Conservation (phyloP, 2,888 invertebrate species). For the Amblyteles armatorius region DNA sequence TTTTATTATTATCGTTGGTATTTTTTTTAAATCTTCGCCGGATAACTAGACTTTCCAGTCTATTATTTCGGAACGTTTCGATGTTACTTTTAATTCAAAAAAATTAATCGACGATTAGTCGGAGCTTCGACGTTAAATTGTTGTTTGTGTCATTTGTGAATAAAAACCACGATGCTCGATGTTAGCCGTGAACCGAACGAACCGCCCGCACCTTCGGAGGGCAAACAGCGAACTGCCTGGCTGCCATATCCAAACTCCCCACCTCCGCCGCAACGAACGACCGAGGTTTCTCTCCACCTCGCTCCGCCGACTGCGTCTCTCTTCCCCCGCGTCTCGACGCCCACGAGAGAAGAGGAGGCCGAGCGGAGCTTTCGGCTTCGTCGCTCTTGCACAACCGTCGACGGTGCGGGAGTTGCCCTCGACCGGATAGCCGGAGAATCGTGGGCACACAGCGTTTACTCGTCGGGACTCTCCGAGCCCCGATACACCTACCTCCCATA, state of each 20-base stretch:
- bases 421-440: constrained; percentile 3
- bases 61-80: background rate
- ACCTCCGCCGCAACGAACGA: constrained; percentile 62
- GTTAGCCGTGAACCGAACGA: constrained; percentile 70
- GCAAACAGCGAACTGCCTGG: constrained; percentile 84
- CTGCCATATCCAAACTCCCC: constrained; percentile 83
- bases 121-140: background rate
- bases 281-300: constrained; percentile 63
- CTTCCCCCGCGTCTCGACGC: constrained; percentile 27
- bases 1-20: background rate
- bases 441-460: constrained; percentile 19
- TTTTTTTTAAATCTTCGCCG: background rate
- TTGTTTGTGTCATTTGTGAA: constrained; percentile 38
- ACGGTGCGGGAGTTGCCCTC: constrained; percentile 21
- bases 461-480: constrained; percentile 12
- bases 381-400: constrained; percentile 28
- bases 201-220: constrained; percentile 83
- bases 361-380: constrained; percentile 6
- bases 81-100: constrained; percentile 5
- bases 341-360: constrained; percentile 16
- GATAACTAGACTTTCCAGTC: background rate
- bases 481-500: constrained; percentile 45
- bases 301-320: constrained; percentile 33
- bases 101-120: constrained; percentile 7
- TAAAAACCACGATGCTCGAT: constrained; percentile 57